phyloP scores from a whole-genome alignment of 2,797 vertebrate species.

The Sphenodon punctatus region DNA sequence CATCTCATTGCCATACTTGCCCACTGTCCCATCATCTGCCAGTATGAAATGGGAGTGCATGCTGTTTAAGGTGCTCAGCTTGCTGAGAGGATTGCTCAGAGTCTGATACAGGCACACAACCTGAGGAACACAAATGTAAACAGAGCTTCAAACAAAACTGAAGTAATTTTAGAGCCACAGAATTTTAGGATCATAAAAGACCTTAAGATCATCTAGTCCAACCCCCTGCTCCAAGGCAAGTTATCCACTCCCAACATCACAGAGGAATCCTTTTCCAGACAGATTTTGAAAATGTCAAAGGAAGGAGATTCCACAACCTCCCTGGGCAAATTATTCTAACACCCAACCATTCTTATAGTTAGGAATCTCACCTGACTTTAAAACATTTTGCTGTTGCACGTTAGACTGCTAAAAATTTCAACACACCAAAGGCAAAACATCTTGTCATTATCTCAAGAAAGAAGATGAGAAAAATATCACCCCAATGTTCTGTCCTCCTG shows the following conservation, averaged over 20 bases:
- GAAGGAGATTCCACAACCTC: too few relatives aligned
- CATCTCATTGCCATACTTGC: slow-evolving; percentile 91
- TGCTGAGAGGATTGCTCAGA: slow-evolving; percentile 91
- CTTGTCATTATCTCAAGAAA: neutral
- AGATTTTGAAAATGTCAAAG: too few relatives aligned
- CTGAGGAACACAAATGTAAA: slow-evolving; percentile 72
- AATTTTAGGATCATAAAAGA: too few relatives aligned
- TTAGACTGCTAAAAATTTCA: neutral
- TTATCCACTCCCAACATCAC: too few relatives aligned
- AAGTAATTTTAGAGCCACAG: too few relatives aligned
- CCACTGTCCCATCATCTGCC: slow-evolving; percentile 93
- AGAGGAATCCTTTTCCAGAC: too few relatives aligned
- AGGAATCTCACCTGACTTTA: accelerated
- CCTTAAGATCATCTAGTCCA: too few relatives aligned
- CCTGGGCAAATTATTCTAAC: too few relatives aligned
- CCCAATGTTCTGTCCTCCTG: neutral
- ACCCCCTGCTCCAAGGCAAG: too few relatives aligned
- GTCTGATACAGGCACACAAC: slow-evolving; percentile 91
- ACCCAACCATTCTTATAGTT: too few relatives aligned
- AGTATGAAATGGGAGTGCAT: slow-evolving; percentile 96
- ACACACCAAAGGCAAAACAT: accelerated
- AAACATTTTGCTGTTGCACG: neutral
- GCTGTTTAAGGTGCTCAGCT: slow-evolving; percentile 88
- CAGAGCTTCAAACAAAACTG: slow-evolving; percentile 9
- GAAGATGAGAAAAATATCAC: too few relatives aligned